These are phyloP conservation scores for Trachelus troglodyta DNA, from an alignment of 2,888 invertebrate species.

Conservation along the genomic window DNA sequence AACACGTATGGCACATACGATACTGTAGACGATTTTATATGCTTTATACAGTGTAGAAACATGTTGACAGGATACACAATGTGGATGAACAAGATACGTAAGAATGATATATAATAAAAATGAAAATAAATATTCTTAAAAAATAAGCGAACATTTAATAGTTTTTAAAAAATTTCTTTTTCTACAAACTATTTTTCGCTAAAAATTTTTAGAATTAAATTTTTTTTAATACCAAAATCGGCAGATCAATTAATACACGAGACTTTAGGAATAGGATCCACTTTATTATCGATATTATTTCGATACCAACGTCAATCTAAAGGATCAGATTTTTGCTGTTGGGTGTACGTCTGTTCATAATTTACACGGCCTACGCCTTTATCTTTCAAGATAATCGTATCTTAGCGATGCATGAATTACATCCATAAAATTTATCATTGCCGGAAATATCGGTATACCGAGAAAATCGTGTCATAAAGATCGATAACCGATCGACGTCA, in stretches of 20 bases:
- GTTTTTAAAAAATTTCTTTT: too few relatives aligned
- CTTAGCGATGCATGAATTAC: constrained; percentile 51
- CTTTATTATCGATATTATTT: neutral
- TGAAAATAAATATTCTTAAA: neutral
- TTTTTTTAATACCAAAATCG: too few relatives aligned
- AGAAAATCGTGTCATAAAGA: neutral
- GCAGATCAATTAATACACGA: neutral
- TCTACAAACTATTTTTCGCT: neutral
- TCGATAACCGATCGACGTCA: neutral
- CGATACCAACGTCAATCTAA: neutral
- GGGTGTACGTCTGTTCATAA: constrained; percentile 50
- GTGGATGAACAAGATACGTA: neutral
- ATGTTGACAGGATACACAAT: neutral
- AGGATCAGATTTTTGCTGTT: constrained; percentile 32
- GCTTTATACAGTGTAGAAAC: neutral
- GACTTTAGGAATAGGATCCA: neutral
- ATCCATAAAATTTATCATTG: constrained; percentile 38
- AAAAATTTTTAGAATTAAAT: neutral
- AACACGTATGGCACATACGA: neutral
- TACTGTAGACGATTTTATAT: neutral
- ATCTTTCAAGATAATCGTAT: constrained; percentile 52
- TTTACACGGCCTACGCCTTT: constrained; percentile 53
- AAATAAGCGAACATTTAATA: too few relatives aligned
- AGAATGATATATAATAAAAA: neutral
- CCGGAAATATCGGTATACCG: too few relatives aligned